A percentile compares a stretch with the other conserved stretches of the same genome.
These are phyloP conservation scores for Gymnosoma rotundatum DNA, from an alignment of 2,888 invertebrate genomes.

Conservation along the genomic window DNA sequence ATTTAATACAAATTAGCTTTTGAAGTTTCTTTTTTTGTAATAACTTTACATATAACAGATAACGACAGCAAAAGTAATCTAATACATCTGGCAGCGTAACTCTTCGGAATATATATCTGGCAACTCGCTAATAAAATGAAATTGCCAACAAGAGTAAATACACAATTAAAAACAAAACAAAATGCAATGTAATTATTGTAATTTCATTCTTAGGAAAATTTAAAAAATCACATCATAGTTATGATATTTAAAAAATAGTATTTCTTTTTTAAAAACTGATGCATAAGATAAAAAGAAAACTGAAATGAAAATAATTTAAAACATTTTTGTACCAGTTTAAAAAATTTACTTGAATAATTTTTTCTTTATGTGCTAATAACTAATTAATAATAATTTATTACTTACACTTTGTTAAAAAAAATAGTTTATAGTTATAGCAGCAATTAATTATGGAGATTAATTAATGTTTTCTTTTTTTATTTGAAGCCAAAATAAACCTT, in stretches of 20 bases:
- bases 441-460: slow-evolving; percentile 30
- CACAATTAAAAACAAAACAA: slow-evolving; percentile 22
- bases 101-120: slow-evolving; percentile 1
- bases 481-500: not conserved
- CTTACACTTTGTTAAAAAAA: slow-evolving; percentile 16
- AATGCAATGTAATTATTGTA: slow-evolving; percentile 46
- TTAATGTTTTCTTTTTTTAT: slow-evolving; percentile 13
- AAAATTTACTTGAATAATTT: not conserved
- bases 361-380: not conserved
- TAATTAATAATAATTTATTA: not conserved
- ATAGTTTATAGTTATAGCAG: slow-evolving; percentile 3
- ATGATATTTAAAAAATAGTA: not conserved
- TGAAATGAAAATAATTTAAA: not conserved
- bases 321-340: not conserved
- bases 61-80: too few species aligned
- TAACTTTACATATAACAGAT: too few species aligned
- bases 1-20: too few species aligned
- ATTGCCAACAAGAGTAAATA: slow-evolving; percentile 7
- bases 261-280: not conserved
- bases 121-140: slow-evolving; percentile 15
- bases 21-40: too few species aligned
- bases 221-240: slow-evolving; percentile 8
- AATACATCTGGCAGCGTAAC: not conserved
- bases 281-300: not conserved
- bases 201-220: slow-evolving; percentile 45